Conservation (phyloP, 2,888 invertebrate species). For the Exephanes ischioxanthus region DNA sequence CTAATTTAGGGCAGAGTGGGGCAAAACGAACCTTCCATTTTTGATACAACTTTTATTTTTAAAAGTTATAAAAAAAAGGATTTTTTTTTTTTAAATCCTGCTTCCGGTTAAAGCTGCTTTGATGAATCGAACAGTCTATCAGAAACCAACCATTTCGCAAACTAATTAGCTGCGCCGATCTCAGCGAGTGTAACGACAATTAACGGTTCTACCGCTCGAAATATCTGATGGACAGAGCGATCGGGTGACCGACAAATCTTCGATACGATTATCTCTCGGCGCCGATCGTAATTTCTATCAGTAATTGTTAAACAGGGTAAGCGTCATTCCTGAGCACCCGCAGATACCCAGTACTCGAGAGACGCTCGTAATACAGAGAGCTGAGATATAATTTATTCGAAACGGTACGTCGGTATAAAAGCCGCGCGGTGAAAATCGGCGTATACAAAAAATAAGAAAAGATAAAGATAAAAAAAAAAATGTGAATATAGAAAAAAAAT, state of each 20-base stretch:
- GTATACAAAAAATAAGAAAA: slow-evolving; percentile 21
- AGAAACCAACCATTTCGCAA: not conserved
- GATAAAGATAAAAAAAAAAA: slow-evolving; percentile 64
- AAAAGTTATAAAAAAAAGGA: not conserved
- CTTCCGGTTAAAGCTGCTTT: not conserved
- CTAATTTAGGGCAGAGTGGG: too few species aligned
- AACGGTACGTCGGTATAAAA: slow-evolving; percentile 19
- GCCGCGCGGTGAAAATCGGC: slow-evolving; percentile 17
- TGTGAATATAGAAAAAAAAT: slow-evolving; percentile 76
- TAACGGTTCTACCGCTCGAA: not conserved
- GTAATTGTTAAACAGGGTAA: slow-evolving; percentile 55
- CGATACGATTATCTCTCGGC: slow-evolving; percentile 19
- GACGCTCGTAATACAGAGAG: slow-evolving; percentile 75
- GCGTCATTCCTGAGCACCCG: slow-evolving; percentile 75
- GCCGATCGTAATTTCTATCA: not conserved
- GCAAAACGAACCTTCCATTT: not conserved
- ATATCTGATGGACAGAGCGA: not conserved
- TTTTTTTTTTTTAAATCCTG: not conserved
- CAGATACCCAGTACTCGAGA: slow-evolving; percentile 47
- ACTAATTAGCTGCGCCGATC: not conserved
- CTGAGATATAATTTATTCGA: slow-evolving; percentile 81
- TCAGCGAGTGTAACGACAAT: not conserved
- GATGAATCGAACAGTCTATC: not conserved
- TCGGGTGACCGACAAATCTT: not conserved
- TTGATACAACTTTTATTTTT: not conserved